Base-by-base conservation (phyloP, 2,888 invertebrate genomes). In the Harpalus rufipes region DNA sequence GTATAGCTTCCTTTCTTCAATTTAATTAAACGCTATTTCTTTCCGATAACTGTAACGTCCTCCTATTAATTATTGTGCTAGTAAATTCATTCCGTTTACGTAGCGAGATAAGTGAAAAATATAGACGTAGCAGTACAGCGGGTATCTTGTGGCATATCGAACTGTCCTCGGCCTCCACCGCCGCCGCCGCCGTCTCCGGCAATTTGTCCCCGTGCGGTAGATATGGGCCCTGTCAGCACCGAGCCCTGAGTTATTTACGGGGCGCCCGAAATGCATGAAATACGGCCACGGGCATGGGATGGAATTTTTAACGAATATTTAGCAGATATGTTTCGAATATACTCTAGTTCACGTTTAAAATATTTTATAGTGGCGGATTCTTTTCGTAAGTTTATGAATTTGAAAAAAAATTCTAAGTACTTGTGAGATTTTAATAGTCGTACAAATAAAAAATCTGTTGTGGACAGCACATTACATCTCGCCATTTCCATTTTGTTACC, bases 201-300 rank as follows among this genome's bases (percentile, higher is more conserved):
- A 82, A 82, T 82, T 82, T 82, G 82, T 82, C 82, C 82, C 74
- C 56, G 16, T 72, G 72, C 74, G 82, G 74, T 72, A 82, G 82
- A 82, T 74, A 82, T 56, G 72, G 56, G 82, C 59, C 61, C 61
- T 80, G 80, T 61, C 61, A 80, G 61, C 80, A 32, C 80, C 59
- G 14, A 32, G 80, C 80, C 80, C 16, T 25, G 80, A 80, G 80
- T 80, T 80, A 80, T 80, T 80, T 80, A 80, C 80, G 80, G 80
- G 56, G 56, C 12, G 51, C 63, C 39, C 65, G 51, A 65, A 81
- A 63, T 81, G 63, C 72, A 41, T 18, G 72, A 72, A 72, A 72
- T 72, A 72, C 56, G 44, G 39, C 68, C 68, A 39, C 21, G 25
- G 39, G 14, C 39, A 39, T 25, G 32, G 32, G 10, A 8, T 8